A percentile compares a stretch with the other conserved stretches of the same genome.
Conservation (phyloP, 2,888 invertebrate species). For the Bellardia bayeri region DNA sequence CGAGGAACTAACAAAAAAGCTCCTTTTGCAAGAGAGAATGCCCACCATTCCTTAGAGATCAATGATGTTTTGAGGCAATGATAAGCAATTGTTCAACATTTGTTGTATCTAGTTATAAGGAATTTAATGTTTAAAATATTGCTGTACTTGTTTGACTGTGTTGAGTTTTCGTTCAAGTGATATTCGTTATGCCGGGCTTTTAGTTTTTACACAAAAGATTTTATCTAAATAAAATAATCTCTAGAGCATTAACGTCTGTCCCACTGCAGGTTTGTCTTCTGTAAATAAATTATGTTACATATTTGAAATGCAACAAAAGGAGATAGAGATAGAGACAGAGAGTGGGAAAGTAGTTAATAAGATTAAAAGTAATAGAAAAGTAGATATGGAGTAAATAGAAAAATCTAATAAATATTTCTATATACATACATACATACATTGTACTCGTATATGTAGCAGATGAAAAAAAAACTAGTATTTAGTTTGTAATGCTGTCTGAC, state of each 20-base stretch:
- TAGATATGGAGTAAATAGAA: neutral
- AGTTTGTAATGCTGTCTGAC: neutral
- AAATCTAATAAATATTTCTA: conserved; percentile 18
- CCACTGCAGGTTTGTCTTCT: neutral
- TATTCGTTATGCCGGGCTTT: too few species aligned
- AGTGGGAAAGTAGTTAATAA: neutral
- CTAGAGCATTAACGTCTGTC: neutral
- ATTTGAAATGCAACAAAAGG: neutral
- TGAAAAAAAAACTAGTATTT: neutral
- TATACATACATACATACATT: too few species aligned
- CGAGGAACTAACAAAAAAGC: too few species aligned
- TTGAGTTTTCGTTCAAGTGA: too few species aligned
- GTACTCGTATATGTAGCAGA: neutral
- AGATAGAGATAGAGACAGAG: neutral
- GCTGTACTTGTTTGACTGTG: too few species aligned
- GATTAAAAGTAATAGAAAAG: neutral
- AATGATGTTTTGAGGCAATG: too few species aligned
- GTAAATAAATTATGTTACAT: conserved; percentile 9
- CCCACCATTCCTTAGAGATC: too few species aligned
- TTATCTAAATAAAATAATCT: neutral
- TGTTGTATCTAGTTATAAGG: too few species aligned
- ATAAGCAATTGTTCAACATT: too few species aligned
- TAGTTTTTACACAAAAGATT: conserved; percentile 8
- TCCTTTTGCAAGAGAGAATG: too few species aligned
- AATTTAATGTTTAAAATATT: too few species aligned